These are phyloP conservation scores for Andricus grossulariae DNA, from an alignment of 1,140 invertebrate species.

Conservation along the genomic window DNA sequence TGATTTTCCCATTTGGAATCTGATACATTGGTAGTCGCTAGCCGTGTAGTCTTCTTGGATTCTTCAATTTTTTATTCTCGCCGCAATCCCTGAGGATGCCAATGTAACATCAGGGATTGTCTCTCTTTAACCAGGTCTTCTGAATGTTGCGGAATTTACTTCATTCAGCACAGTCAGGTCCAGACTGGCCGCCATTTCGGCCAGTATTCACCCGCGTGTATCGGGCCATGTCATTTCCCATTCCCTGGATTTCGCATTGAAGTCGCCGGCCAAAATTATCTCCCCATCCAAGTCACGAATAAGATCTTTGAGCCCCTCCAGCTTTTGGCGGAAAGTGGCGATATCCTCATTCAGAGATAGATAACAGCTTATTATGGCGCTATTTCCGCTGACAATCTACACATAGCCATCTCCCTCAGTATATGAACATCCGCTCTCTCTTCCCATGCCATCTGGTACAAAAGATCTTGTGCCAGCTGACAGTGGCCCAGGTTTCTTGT, in stretches of 20 bases:
- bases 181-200: too few species aligned
- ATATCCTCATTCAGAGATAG: background rate
- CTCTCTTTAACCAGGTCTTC: background rate
- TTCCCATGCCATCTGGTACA: background rate
- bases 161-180: background rate
- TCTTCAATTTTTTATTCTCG: background rate
- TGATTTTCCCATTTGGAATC: background rate
- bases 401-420: background rate
- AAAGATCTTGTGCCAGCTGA: too few species aligned
- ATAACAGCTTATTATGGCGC: background rate
- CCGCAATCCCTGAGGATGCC: background rate
- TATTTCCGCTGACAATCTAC: background rate
- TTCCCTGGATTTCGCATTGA: background rate
- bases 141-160: background rate
- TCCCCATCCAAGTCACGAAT: background rate
- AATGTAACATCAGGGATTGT: background rate
- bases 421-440: background rate
- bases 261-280: background rate
- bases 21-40: slow-evolving; percentile 26
- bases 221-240: background rate
- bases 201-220: too few species aligned
- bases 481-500: background rate
- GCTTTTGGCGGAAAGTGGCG: background rate
- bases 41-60: background rate
- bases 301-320: background rate